Evolutionary conservation across 2,113 vertebrate species (phyloP).

Genomic region (Physeter macrocephalus): DNA sequence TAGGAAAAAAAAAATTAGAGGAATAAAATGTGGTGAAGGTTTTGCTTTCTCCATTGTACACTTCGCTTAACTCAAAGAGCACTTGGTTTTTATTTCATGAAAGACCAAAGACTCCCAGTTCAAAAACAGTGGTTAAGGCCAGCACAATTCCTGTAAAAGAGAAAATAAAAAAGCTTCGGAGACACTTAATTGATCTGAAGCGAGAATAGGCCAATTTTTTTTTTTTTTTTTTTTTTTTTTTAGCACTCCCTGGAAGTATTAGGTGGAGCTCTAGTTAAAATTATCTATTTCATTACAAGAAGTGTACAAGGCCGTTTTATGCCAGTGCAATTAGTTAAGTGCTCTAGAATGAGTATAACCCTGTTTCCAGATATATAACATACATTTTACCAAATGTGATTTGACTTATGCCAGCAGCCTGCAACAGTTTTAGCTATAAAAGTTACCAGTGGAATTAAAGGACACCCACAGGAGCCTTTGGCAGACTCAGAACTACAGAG

Average conservation of each 20-base stretch:
- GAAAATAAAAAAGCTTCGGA: conserved; percentile 9
- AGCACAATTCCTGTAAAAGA: neutral
- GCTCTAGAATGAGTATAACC: conserved; percentile 60
- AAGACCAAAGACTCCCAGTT: neutral
- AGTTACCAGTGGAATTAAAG: neutral
- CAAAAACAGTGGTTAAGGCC: conserved; percentile 2
- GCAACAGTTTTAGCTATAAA: neutral
- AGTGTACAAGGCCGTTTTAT: conserved; percentile 35
- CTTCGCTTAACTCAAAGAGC: conserved; percentile 6
- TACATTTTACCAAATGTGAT: conserved; percentile 62
- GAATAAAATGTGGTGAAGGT: neutral
- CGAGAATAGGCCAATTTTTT: neutral
- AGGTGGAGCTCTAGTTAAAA: conserved; percentile 43
- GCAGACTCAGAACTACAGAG: neutral
- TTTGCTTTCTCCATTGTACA: neutral
- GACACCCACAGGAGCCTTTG: neutral
- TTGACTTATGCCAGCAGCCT: conserved; percentile 47
- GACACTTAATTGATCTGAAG: conserved; percentile 33
- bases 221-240: neutral
- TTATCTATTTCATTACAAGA: conserved; percentile 49
- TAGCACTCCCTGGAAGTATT: conserved; percentile 31
- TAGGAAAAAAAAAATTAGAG: neutral
- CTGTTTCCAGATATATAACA: conserved; percentile 58
- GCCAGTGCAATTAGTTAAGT: conserved; percentile 68
- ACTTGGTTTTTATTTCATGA: conserved; percentile 35